These are phyloP conservation scores for Agapostemon virescens DNA, from an alignment of 2,888 invertebrate species.

Conservation along the genomic window DNA sequence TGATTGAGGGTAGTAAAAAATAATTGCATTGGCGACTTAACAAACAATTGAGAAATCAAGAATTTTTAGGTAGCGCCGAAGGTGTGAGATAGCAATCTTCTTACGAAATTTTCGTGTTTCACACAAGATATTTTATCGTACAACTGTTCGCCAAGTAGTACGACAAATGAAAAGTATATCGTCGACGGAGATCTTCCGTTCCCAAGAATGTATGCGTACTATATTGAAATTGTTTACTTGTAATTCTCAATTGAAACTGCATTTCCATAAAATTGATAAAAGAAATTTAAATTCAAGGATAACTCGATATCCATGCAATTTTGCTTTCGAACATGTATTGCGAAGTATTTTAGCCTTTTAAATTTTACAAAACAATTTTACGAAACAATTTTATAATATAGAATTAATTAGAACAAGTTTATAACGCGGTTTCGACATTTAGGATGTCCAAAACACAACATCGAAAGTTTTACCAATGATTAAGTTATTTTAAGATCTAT, in stretches of 20 bases:
- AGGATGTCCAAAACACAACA: too few relatives aligned
- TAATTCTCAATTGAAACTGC: too few relatives aligned
- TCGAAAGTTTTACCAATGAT: too few relatives aligned
- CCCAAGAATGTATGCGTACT: neutral
- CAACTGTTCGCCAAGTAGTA: neutral
- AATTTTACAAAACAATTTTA: too few relatives aligned
- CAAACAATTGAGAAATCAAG: neutral
- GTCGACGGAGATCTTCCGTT: neutral
- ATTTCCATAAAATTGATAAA: neutral
- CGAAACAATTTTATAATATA: too few relatives aligned
- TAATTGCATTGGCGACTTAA: neutral
- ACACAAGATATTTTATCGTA: neutral
- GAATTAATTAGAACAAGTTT: too few relatives aligned
- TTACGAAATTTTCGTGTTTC: neutral
- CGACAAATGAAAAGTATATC: neutral
- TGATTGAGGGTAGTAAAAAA: too few relatives aligned
- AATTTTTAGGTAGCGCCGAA: neutral
- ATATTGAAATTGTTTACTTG: neutral
- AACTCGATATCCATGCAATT: too few relatives aligned
- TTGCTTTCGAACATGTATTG: too few relatives aligned
- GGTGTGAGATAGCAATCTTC: neutral
- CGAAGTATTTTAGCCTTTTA: too few relatives aligned
- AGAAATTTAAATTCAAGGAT: neutral
- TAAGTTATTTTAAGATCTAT: too few relatives aligned
- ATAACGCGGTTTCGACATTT: too few relatives aligned